Evolutionary conservation across 2,113 vertebrate species (phyloP).

Genomic region (Jaculus jaculus): DNA sequence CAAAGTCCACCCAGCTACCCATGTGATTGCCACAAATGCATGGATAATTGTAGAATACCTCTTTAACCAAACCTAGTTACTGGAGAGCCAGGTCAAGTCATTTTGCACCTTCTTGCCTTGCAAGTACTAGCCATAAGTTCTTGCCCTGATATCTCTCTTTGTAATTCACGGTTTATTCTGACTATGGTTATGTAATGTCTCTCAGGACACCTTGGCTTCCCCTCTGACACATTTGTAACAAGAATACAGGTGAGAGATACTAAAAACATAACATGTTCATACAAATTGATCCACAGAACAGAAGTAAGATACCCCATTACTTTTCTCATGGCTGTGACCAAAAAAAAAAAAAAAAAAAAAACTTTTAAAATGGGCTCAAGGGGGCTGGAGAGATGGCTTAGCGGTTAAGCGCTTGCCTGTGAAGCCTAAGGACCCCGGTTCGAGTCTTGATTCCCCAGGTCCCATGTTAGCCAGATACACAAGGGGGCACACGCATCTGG

Average conservation of each 20-base stretch:
- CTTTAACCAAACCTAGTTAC: rapidly evolving
- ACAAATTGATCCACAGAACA: not conserved
- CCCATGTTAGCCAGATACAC: no score
- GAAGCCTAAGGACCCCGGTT: no score
- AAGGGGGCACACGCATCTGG: no score
- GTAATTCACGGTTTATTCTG: not conserved
- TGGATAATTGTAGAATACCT: not conserved
- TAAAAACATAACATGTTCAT: not conserved
- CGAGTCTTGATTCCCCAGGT: no score
- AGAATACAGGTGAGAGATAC: not conserved
- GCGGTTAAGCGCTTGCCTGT: no score
- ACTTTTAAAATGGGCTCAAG: no score
- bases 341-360: no score
- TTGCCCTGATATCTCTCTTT: not conserved
- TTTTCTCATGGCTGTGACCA: no score
- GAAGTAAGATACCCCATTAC: not conserved
- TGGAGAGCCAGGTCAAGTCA: not conserved
- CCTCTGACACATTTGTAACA: not conserved
- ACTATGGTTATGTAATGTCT: not conserved
- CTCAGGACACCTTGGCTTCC: not conserved
- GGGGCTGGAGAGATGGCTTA: no score
- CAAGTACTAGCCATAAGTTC: not conserved
- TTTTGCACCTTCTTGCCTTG: not conserved
- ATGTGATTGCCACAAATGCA: not conserved
- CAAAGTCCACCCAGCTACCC: not conserved